phyloP scores from a whole-genome alignment of 2,113 vertebrate species.

The Hepsetus odoe region DNA sequence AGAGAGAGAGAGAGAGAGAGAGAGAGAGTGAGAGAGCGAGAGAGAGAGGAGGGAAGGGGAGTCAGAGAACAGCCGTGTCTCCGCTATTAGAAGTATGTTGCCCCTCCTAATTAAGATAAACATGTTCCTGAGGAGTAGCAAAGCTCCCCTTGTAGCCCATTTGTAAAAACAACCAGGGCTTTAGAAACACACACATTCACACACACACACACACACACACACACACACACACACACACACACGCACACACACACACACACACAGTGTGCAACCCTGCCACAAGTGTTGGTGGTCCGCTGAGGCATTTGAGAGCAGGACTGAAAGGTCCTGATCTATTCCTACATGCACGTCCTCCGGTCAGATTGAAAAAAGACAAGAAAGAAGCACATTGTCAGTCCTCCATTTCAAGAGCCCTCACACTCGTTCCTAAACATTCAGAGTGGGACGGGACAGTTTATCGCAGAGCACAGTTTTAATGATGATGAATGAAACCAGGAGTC shows the following conservation, averaged over 20 bases:
- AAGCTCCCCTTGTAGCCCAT: conserved; percentile 76
- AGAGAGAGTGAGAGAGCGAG: conserved; percentile 16
- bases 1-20: conserved; percentile 17
- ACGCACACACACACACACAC: conserved; percentile 56
- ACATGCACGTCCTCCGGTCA: background rate
- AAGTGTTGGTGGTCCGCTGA: conserved; percentile 76
- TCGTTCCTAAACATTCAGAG: too few species aligned
- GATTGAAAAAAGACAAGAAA: background rate
- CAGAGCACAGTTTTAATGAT: too few species aligned
- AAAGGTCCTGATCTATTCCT: conserved; percentile 1
- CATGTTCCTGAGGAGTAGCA: conserved; percentile 81
- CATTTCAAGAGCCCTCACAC: background rate
- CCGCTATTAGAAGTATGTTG: conserved; percentile 83
- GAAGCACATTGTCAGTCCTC: background rate
- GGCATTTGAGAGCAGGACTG: conserved; percentile 63
- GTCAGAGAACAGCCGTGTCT: conserved; percentile 76
- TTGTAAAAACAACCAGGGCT: conserved; percentile 78
- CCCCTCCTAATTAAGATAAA: conserved; percentile 91
- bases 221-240: conserved; percentile 54
- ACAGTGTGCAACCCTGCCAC: conserved; percentile 63
- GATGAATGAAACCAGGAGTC: too few species aligned
- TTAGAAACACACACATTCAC: conserved; percentile 68
- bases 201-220: conserved; percentile 37
- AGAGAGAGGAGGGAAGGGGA: conserved; percentile 42
- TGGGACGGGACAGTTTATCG: too few species aligned